Evolutionary conservation across 2,888 invertebrate species (phyloP).

Genomic region (Hemithea aestivaria): DNA sequence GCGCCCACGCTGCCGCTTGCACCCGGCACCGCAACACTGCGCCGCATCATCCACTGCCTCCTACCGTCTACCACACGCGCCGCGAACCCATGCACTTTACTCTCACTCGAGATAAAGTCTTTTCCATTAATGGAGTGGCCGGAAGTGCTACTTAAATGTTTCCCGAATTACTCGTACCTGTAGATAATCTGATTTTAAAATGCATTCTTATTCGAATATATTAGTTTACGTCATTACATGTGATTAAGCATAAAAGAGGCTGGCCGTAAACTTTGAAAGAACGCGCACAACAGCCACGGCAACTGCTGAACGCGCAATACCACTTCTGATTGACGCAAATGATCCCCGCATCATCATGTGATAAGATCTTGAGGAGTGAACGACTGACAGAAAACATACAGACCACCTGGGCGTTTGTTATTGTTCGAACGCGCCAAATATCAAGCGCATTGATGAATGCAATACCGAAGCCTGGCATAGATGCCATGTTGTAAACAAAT

Average conservation of each 20-base stretch:
- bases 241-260: constrained; percentile 39
- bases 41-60: no score
- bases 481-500: constrained; percentile 9
- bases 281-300: constrained; percentile 39
- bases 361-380: constrained; percentile 38
- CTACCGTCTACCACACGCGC: constrained; percentile 19
- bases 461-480: constrained; percentile 1
- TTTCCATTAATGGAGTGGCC: constrained; percentile 5
- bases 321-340: constrained; percentile 46
- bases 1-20: constrained; percentile 64
- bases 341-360: constrained; percentile 42
- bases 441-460: constrained; percentile 18
- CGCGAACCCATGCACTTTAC: constrained; percentile 18
- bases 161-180: background rate
- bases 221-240: no score
- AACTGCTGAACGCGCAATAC: constrained; percentile 65
- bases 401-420: constrained; percentile 17
- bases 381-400: constrained; percentile 35
- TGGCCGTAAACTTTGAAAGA: constrained; percentile 46
- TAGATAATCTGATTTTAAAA: no score
- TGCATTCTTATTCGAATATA: no score
- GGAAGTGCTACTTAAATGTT: background rate
- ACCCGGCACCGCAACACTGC: constrained; percentile 58
- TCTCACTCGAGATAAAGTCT: constrained; percentile 1
- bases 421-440: constrained; percentile 31